Evolutionary conservation across 2,797 vertebrate species (phyloP), one percentile per base, ranked within the genome.

Genomic region (Mallotus villosus): DNA sequence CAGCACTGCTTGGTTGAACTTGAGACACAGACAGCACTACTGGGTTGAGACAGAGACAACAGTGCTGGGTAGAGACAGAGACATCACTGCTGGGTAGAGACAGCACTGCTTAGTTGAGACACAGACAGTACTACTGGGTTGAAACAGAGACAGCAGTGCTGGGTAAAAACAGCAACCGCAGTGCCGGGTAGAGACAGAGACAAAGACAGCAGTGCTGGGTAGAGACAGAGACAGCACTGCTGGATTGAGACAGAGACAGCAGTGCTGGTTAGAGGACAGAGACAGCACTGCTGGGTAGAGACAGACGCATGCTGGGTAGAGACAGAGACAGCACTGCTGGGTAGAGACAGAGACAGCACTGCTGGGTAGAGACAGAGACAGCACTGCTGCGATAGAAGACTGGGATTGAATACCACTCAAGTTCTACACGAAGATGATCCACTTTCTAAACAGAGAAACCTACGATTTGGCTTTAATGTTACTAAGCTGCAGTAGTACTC

Each of bases 361-460:
- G 7, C 37, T 41, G 51, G 16, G 19, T 16, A 3, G 49, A 7
- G 17, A 55, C 51, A 53, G 51, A 55, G 19, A 46, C 41, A 46
- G 41, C 34, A 37, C 34, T 37, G 6, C 6, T 37, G 34, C 1
- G 1, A n/a, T 55, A n/a, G 19, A 55, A n/a, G 16, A n/a, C 19
- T 55, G 51, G 51, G 17, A 55, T 17, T 17, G 16, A 55, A n/a
- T 55, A 55, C 46, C 24, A 25, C 16, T 53, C 21, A 67, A 29
- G 46, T 67, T 51, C 46, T 51, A 24, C 25, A 46, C 46, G 32
- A 63, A 63, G 62, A 63, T 63, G 25, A 63, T 63, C 62, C 32
- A 63, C 34, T 27, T 63, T 63, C n/a, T 19, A 16, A 34, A 22
- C 22, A 64, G 32, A 64, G 63, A 67, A 17, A 27, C 51, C 51